phyloP scores from a whole-genome alignment of 2,888 invertebrate species.

The Orchesellides sinensis region DNA sequence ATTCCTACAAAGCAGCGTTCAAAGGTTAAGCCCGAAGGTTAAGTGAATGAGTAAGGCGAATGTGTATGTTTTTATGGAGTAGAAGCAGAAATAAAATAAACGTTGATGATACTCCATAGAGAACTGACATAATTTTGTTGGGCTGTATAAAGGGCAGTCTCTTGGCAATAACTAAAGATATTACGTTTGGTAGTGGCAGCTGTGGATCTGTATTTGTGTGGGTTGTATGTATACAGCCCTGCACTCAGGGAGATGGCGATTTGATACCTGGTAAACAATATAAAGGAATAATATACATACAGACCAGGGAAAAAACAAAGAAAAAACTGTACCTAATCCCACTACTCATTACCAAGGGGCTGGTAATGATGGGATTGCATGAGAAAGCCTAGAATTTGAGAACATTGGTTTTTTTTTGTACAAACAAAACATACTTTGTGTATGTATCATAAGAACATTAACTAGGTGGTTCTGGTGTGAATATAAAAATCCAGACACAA shows the following conservation, averaged over 20 bases:
- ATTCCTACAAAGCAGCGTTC: not conserved
- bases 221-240: not conserved
- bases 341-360: constrained; percentile 68
- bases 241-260: not conserved
- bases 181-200: constrained; percentile 10
- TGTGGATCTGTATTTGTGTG: not conserved
- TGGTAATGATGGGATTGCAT: constrained; percentile 74
- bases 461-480: too few relatives aligned
- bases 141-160: not conserved
- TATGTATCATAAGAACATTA: too few relatives aligned
- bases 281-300: not conserved
- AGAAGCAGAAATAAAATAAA: constrained; percentile 2
- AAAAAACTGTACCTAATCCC: constrained; percentile 63
- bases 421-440: too few relatives aligned
- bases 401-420: constrained; percentile 6
- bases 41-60: not conserved
- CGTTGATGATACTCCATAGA: constrained; percentile 36
- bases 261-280: not conserved
- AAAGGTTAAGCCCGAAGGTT: not conserved
- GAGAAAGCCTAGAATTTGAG: constrained; percentile 62
- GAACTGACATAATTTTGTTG: constrained; percentile 47
- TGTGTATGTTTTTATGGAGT: not conserved
- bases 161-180: constrained; percentile 6
- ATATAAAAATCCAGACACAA: too few relatives aligned
- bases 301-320: constrained; percentile 32